These are phyloP conservation scores for Knipowitschia caucasica DNA, from an alignment of 2,797 vertebrate species.

Conservation along the genomic window DNA sequence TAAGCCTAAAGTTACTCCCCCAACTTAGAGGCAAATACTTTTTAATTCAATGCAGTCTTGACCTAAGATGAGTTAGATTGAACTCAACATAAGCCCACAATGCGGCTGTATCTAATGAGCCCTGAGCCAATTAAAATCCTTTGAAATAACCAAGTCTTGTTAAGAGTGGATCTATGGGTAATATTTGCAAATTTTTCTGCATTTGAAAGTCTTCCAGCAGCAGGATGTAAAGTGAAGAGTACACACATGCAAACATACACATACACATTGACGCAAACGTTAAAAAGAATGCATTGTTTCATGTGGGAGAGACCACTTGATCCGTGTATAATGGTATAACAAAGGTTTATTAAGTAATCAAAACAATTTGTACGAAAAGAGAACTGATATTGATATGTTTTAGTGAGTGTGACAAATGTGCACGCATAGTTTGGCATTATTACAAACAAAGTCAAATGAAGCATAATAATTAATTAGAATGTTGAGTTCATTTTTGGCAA, in stretches of 20 bases:
- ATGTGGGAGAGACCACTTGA: slow-evolving; percentile 7
- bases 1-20: not conserved
- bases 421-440: no score
- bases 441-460: no score
- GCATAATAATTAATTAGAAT: no score
- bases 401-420: no score
- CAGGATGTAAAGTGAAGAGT: not conserved
- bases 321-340: not conserved
- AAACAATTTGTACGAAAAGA: no score
- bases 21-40: not conserved
- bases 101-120: slow-evolving; percentile 1
- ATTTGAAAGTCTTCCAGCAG: not conserved
- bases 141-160: slow-evolving; percentile 5
- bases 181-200: not conserved
- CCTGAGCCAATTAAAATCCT: slow-evolving; percentile 3
- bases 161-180: not conserved
- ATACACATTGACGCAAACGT: no score
- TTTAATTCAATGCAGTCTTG: not conserved
- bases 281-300: slow-evolving; percentile 9
- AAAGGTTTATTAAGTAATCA: no score
- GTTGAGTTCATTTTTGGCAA: no score
- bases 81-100: not conserved
- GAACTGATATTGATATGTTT: no score
- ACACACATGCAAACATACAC: no score
- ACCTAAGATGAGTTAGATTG: not conserved